These are phyloP conservation scores for Gymnorhina tibicen DNA, from an alignment of 2,113 vertebrate species.

Conservation along the genomic window DNA sequence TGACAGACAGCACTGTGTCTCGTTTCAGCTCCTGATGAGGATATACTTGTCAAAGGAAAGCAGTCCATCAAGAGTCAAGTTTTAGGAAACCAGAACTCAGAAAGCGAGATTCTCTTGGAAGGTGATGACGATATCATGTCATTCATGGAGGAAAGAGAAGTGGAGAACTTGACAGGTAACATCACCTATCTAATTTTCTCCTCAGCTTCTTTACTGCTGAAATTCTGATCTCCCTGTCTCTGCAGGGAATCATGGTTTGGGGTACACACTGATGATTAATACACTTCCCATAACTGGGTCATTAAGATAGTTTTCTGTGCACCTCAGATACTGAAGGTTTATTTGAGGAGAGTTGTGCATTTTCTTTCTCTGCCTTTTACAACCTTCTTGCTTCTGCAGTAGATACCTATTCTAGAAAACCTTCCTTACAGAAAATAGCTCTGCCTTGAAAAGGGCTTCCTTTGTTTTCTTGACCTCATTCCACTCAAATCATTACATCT, in stretches of 20 bases:
- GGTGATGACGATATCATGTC: conserved; percentile 93
- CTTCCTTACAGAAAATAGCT: background rate
- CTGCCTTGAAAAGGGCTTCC: background rate
- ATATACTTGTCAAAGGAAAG: conserved; percentile 90
- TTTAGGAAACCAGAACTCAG: conserved; percentile 90
- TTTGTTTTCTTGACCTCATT: background rate
- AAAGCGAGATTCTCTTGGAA: conserved; percentile 87
- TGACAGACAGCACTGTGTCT: conserved; percentile 45
- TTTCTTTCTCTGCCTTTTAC: background rate
- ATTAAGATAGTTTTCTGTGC: conserved; percentile 16
- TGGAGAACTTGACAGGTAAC: conserved; percentile 93
- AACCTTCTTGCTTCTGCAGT: background rate
- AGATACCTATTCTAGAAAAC: background rate
- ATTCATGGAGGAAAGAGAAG: conserved; percentile 93
- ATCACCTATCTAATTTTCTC: conserved; percentile 41
- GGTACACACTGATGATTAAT: background rate
- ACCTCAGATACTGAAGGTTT: background rate
- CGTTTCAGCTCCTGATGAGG: conserved; percentile 87
- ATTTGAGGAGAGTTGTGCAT: background rate
- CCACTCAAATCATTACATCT: background rate
- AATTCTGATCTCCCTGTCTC: background rate
- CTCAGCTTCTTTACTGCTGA: background rate
- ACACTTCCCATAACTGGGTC: background rate
- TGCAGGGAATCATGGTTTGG: background rate
- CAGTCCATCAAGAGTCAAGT: conserved; percentile 91